A percentile compares a stretch with the other conserved stretches of the same genome.
phyloP scores from a whole-genome alignment of 2,888 invertebrate genomes.

The Caradrina clavipalpis region DNA sequence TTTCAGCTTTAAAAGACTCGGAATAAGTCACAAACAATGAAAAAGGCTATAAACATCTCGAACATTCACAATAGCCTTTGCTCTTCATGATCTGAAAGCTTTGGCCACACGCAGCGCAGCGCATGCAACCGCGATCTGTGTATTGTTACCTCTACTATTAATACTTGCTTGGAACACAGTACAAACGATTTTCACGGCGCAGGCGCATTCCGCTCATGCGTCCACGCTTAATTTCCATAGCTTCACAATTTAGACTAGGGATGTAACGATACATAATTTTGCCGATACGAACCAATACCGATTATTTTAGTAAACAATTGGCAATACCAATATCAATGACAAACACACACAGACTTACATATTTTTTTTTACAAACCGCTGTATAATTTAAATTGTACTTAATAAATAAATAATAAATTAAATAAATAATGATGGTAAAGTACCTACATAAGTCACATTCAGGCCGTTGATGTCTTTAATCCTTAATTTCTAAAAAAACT shows the following conservation, averaged over 20 bases:
- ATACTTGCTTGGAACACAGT: slow-evolving; percentile 74
- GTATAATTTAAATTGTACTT: no score
- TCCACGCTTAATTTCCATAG: slow-evolving; percentile 72
- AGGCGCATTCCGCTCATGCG: slow-evolving; percentile 61
- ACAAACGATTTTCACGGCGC: slow-evolving; percentile 84
- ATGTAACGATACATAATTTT: no score
- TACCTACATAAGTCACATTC: no score
- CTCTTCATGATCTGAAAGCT: slow-evolving; percentile 60
- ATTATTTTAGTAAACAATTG: no score
- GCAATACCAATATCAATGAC: no score
- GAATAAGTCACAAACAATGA: slow-evolving; percentile 30
- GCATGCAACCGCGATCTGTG: slow-evolving; percentile 60
- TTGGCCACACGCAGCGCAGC: slow-evolving; percentile 77
- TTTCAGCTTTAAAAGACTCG: not conserved
- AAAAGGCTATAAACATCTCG: slow-evolving; percentile 31
- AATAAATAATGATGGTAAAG: no score
- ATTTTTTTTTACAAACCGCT: no score
- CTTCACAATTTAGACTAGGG: slow-evolving; percentile 50
- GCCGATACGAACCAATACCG: no score
- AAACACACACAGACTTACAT: no score
- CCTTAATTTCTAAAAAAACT: no score
- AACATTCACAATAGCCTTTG: slow-evolving; percentile 46
- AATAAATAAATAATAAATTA: no score
- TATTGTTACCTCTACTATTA: slow-evolving; percentile 76
- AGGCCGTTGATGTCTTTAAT: no score